These are phyloP conservation scores for Xylota segnis DNA, from an alignment of 2,888 invertebrate species.

Conservation along the genomic window DNA sequence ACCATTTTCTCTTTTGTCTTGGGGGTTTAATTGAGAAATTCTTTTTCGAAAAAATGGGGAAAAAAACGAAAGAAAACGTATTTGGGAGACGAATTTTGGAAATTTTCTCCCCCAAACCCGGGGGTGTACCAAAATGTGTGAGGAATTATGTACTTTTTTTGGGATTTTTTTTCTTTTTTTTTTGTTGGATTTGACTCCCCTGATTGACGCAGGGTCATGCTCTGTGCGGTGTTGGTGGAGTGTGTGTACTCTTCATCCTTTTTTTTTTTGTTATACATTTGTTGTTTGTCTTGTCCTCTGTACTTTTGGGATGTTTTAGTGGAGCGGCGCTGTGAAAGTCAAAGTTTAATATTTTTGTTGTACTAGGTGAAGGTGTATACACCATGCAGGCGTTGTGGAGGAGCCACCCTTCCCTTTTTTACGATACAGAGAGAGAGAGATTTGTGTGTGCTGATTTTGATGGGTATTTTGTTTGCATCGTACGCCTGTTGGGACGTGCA, in stretches of 20 bases:
- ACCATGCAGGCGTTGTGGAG: not conserved
- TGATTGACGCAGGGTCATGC: constrained; percentile 75
- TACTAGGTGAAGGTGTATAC: not conserved
- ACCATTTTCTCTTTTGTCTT: constrained; percentile 76
- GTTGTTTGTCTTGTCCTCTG: constrained; percentile 34
- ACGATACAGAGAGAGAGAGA: too few relatives aligned
- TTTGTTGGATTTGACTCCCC: constrained; percentile 24
- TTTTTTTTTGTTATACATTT: constrained; percentile 61
- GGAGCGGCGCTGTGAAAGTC: constrained; percentile 31
- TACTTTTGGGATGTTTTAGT: constrained; percentile 48
- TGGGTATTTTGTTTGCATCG: constrained; percentile 51
- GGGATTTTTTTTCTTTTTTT: constrained; percentile 2
- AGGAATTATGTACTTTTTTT: constrained; percentile 4
- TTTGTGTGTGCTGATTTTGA: constrained; percentile 9
- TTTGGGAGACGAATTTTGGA: not conserved
- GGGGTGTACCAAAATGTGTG: constrained; percentile 1
- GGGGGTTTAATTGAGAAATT: constrained; percentile 52
- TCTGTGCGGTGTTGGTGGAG: constrained; percentile 66
- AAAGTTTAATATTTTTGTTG: not conserved
- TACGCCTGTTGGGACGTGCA: constrained; percentile 65
- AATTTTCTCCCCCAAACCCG: constrained; percentile 12
- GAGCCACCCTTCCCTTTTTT: not conserved
- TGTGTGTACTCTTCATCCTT: constrained; percentile 72
- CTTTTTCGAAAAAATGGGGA: constrained; percentile 42
- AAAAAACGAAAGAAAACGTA: constrained; percentile 20